These are phyloP conservation scores for Papilio glaucus DNA, from an alignment of 1,140 invertebrate genomes.

Conservation along the genomic window DNA sequence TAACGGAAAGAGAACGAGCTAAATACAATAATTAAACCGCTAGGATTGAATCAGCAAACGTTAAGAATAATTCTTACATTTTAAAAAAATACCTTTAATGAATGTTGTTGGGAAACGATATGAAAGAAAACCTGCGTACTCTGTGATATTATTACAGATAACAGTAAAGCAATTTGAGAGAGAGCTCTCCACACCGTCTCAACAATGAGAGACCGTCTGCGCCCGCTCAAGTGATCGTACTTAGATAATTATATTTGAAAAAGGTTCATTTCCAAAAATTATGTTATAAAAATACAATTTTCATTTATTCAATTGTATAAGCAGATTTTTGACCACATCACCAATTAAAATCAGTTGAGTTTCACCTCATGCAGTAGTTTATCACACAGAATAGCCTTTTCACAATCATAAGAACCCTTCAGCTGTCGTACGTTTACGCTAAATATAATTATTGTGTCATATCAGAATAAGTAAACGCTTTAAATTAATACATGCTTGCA, in stretches of 20 bases:
- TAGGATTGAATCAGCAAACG: background rate
- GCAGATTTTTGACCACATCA: too few relatives aligned
- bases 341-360: background rate
- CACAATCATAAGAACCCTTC: too few relatives aligned
- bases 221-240: background rate
- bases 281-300: background rate
- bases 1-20: too few relatives aligned
- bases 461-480: background rate
- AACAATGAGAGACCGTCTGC: background rate
- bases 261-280: background rate
- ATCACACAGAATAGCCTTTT: background rate
- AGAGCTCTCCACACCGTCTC: background rate
- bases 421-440: too few relatives aligned
- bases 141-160: conserved; percentile 12
- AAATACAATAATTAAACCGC: too few relatives aligned
- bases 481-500: background rate
- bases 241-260: background rate
- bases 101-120: background rate
- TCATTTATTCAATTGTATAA: background rate
- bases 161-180: conserved; percentile 1
- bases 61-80: background rate
- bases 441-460: too few relatives aligned
- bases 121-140: background rate
- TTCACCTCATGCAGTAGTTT: too few relatives aligned
- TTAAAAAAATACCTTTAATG: background rate